Evolutionary conservation across 2,888 invertebrate genomes (phyloP).

Genomic region (Malthinus flaveolus): DNA sequence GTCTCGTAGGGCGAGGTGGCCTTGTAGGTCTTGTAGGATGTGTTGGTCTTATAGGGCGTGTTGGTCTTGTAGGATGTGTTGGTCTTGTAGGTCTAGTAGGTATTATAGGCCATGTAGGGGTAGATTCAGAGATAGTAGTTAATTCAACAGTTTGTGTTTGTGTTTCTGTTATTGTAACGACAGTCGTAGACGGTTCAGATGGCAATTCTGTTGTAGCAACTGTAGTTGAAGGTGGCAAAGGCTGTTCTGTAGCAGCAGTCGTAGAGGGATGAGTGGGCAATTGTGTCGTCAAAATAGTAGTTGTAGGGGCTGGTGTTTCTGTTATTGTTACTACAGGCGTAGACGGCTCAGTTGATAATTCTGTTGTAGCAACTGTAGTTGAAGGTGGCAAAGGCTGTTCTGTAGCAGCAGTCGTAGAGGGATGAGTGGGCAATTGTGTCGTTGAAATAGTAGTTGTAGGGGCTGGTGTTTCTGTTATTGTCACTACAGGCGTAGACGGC

Average conservation of each 20-base stretch:
- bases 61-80: not conserved
- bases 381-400: not conserved
- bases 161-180: not conserved
- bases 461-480: not conserved
- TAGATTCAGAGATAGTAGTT: too few relatives aligned
- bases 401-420: not conserved
- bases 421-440: not conserved
- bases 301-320: not conserved
- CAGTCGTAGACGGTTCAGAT: not conserved
- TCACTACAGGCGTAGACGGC: not conserved
- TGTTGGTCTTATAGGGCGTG: not conserved
- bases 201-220: not conserved
- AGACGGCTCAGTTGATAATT: not conserved
- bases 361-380: not conserved
- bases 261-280: not conserved
- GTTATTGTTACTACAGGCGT: not conserved
- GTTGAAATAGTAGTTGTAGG: not conserved
- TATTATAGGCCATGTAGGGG: not conserved
- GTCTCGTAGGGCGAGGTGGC: not conserved
- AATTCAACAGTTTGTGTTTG: too few relatives aligned
- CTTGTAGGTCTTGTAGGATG: not conserved
- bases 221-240: not conserved
- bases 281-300: not conserved
- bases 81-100: not conserved
- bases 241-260: not conserved